phyloP scores from a whole-genome alignment of 2,888 invertebrate species.

The Lasioglossum leucozonium region DNA sequence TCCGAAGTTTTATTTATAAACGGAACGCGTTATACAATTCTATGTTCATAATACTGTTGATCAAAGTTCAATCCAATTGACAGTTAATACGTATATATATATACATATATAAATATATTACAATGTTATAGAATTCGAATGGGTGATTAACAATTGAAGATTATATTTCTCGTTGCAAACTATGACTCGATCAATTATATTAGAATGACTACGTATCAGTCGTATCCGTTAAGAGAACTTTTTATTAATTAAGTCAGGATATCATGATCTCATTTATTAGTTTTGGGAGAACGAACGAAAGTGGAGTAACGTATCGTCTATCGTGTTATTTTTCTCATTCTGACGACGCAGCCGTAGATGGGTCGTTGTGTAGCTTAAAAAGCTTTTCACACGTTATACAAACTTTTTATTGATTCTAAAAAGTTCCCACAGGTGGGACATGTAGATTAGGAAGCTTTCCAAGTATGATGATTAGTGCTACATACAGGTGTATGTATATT shows the following conservation, averaged over 20 bases:
- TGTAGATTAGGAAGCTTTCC: background rate
- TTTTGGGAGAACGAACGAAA: background rate
- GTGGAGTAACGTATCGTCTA: background rate
- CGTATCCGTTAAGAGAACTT: background rate
- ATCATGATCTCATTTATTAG: background rate
- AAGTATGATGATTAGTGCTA: background rate
- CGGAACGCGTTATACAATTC: background rate
- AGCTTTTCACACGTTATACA: background rate
- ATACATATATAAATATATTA: constrained; percentile 3
- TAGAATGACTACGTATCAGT: background rate
- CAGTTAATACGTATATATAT: background rate
- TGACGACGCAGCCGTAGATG: background rate
- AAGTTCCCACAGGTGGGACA: background rate
- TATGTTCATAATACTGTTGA: background rate
- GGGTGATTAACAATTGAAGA: background rate
- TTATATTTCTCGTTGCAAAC: constrained; percentile 10
- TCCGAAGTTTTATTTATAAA: background rate
- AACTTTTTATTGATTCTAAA: background rate
- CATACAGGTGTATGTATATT: background rate
- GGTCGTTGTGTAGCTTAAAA: background rate
- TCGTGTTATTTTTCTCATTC: background rate
- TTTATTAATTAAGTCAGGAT: background rate
- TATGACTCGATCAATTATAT: background rate
- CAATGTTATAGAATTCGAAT: constrained; percentile 8
- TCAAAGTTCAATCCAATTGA: background rate